Evolutionary conservation across 2,113 vertebrate genomes (phyloP).

Genomic region (Coptodon rendalli): DNA sequence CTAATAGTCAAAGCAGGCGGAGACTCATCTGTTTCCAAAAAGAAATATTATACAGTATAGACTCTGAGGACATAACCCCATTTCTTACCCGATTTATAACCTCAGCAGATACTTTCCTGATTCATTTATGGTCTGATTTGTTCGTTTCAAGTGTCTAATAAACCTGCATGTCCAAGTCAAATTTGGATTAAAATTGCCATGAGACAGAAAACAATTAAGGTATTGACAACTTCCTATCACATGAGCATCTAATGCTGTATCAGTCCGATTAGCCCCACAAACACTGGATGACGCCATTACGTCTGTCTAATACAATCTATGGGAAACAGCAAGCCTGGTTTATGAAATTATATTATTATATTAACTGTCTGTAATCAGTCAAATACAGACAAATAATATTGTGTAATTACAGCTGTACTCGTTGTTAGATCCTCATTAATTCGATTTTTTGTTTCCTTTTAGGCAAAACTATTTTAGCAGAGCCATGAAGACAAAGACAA

Average conservation of each 20-base stretch:
- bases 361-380: background rate
- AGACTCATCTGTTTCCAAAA: background rate
- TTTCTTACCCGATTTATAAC: background rate
- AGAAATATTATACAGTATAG: background rate
- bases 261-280: background rate
- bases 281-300: background rate
- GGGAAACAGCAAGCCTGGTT: background rate
- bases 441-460: background rate
- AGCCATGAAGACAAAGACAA: background rate
- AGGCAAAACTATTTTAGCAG: background rate
- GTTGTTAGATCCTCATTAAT: background rate
- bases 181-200: background rate
- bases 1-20: background rate
- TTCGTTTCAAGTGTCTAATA: background rate
- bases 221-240: background rate
- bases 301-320: background rate
- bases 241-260: background rate
- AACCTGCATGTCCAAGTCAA: background rate
- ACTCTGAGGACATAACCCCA: background rate
- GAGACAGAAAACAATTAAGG: background rate
- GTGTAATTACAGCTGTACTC: background rate
- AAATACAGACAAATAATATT: background rate
- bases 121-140: background rate
- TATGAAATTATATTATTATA: background rate
- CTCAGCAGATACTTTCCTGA: background rate